Base-by-base conservation (phyloP, 2,113 vertebrate genomes). In the Atrichornis clamosus region DNA sequence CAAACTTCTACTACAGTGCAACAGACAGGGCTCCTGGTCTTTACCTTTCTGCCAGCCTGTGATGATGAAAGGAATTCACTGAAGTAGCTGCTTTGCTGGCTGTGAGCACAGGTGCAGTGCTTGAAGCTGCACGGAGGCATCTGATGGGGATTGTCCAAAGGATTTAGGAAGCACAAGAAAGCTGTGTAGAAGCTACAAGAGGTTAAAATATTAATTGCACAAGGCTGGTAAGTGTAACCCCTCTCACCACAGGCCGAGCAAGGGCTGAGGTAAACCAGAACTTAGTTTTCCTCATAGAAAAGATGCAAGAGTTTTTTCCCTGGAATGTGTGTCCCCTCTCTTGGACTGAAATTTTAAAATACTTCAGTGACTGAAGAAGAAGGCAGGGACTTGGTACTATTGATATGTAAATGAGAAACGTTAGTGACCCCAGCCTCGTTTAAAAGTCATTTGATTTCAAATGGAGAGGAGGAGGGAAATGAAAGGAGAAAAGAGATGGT, bases 361-460 rank as follows among this genome's bases (percentile, higher is more conserved):
- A 24, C 42, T 75, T 92, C 3, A 44, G 32, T 42, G 44, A 24
- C 17, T 58, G 75, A 81, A 95, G 95, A 78, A 63, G 85, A 79
- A 93, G 74, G 73, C 53, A 74, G 50, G 69, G 79, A 63, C 96
- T 77, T 72, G 47, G 67, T 74, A 47, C 28, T 64, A 70, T 75
- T 93, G 87, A 81, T 97, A 96, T 94, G 96, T 86, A 92, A 95
- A 69, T 94, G 90, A 97, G 87, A 72, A 85, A 87, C 44, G 86
- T 59, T 35, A 67, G 52, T 93, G 92, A 96, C 93, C 89, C 63
- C 60, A 37, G 84, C 44, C 82, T 87, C 32, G 5, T 85, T 96
- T 92, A 91, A 94, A 97, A 96, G 89, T 77, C 22, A 80, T 97
- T 97, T 96, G 79, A 74, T 91, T 97, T 97, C 90, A 95, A 62